Evolutionary conservation across 2,888 invertebrate species (phyloP).

Genomic region (Fissipunctia ypsillon): DNA sequence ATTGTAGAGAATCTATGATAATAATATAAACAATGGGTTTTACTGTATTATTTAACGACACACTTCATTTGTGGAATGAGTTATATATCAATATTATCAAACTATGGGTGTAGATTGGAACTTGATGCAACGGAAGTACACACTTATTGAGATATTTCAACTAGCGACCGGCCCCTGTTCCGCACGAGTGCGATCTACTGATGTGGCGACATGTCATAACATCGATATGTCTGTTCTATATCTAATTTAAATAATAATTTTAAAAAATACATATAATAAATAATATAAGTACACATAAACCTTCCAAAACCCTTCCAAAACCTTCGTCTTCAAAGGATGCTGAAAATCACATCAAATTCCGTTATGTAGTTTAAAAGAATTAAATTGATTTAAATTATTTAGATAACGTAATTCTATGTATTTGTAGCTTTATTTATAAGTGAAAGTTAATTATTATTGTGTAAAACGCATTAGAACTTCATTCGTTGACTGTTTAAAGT

Average conservation of each 20-base stretch:
- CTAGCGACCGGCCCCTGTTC: background rate
- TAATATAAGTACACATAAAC: no score
- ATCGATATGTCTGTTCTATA: background rate
- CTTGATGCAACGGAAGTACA: background rate
- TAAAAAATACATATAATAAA: no score
- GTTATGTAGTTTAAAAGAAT: background rate
- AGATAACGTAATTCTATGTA: background rate
- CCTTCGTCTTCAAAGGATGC: background rate
- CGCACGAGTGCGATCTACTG: background rate
- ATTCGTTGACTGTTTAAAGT: constrained; percentile 41
- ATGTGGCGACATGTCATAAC: background rate
- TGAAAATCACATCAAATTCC: background rate
- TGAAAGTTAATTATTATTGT: constrained; percentile 19
- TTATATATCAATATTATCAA: constrained; percentile 3
- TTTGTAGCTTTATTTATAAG: constrained; percentile 35
- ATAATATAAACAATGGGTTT: background rate
- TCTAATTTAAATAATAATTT: no score
- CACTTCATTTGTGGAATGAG: background rate
- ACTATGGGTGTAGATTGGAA: background rate
- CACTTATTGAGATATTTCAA: background rate
- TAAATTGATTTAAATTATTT: no score
- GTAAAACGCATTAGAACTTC: constrained; percentile 20
- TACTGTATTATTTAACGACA: background rate
- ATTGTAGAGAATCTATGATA: constrained; percentile 1
- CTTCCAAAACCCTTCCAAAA: background rate